Evolutionary conservation across 2,797 vertebrate species (phyloP).

Genomic region (Hypotaenidia philippensis): DNA sequence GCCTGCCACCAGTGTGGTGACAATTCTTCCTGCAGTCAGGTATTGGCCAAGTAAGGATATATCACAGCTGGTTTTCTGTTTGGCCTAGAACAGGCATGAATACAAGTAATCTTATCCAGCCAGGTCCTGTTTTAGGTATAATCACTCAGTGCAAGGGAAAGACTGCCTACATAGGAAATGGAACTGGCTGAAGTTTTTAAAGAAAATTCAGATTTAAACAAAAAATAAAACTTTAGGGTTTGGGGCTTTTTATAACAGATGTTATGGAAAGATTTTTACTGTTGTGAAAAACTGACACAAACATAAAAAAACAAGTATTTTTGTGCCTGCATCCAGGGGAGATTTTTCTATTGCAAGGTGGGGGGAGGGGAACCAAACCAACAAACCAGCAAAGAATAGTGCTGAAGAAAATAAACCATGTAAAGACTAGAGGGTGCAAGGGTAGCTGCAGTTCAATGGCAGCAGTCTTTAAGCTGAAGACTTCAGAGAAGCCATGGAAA

Average conservation of each 20-base stretch:
- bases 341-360: too few relatives aligned
- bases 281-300: not conserved
- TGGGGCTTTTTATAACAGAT: not conserved
- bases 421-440: not conserved
- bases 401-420: not conserved
- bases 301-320: not conserved
- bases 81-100: not conserved
- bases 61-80: not conserved
- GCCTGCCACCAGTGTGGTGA: not conserved
- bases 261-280: not conserved
- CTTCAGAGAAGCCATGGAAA: not conserved
- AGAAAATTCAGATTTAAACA: not conserved
- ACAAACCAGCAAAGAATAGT: not conserved
- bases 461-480: not conserved
- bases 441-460: not conserved
- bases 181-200: not conserved
- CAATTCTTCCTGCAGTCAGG: not conserved
- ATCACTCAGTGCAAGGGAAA: not conserved
- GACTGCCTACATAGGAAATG: not conserved
- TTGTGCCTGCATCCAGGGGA: too few relatives aligned
- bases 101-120: not conserved
- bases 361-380: fast-evolving
- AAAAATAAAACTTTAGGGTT: not conserved
- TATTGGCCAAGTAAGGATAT: not conserved
- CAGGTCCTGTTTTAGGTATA: not conserved